These are phyloP conservation scores for Dromaius novaehollandiae DNA, from an alignment of 2,113 vertebrate species.

Conservation along the genomic window DNA sequence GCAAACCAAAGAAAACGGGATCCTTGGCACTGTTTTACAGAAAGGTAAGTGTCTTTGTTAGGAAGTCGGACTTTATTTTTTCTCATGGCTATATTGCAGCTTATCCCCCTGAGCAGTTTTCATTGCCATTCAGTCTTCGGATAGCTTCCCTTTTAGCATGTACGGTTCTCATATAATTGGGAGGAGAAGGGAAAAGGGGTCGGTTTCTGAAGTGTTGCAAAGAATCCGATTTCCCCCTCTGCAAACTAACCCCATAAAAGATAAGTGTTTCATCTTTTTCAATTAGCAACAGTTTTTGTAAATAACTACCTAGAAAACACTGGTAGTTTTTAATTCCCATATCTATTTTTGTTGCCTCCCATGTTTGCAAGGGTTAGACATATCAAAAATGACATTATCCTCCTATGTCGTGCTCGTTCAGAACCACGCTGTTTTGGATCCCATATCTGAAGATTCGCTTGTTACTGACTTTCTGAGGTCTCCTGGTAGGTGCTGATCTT, in stretches of 20 bases:
- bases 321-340: neutral
- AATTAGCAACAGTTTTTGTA: neutral
- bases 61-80: rapidly evolving
- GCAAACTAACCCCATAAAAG: neutral
- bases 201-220: neutral
- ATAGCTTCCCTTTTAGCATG: neutral
- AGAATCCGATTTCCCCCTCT: neutral
- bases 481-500: neutral
- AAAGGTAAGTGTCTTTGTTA: slow-evolving; percentile 78
- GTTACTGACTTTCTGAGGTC: neutral
- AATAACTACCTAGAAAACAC: neutral
- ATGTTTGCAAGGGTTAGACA: neutral
- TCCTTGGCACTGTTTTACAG: slow-evolving; percentile 96
- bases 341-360: neutral
- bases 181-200: neutral
- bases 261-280: neutral
- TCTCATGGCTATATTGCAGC: rapidly evolving
- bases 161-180: neutral
- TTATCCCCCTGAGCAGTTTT: neutral
- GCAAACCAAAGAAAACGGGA: slow-evolving; percentile 86
- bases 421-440: neutral
- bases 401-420: neutral
- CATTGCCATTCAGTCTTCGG: rapidly evolving
- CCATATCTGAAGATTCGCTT: neutral
- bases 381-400: neutral